Evolutionary conservation across 1,140 invertebrate genomes (phyloP).

Genomic region (Spodoptera frugiperda): DNA sequence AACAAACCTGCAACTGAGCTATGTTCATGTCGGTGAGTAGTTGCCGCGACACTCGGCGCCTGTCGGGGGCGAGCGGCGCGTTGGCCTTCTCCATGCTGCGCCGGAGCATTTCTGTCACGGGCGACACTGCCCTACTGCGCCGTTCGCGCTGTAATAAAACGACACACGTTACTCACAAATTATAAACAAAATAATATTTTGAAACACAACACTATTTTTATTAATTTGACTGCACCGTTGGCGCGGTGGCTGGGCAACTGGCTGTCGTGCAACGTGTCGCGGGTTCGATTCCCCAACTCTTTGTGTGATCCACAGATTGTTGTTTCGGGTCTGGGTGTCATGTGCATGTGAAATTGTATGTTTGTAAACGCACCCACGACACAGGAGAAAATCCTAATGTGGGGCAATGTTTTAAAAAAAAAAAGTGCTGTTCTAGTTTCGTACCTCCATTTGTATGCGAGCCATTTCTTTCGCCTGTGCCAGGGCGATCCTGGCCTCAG

Average conservation of each 20-base stretch:
- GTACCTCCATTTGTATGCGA: conserved; percentile 96
- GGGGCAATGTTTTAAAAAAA: no score
- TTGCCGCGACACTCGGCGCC: conserved; percentile 92
- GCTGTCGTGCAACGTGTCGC: no score
- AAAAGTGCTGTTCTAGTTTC: neutral
- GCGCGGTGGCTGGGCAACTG: no score
- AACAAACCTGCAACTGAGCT: conserved; percentile 93
- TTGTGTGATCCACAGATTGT: no score
- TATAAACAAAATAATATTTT: neutral
- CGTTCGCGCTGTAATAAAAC: conserved; percentile 88
- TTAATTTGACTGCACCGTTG: no score
- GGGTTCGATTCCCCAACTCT: no score
- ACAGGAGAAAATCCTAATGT: no score
- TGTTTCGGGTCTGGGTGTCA: no score
- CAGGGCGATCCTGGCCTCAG: conserved; percentile 95
- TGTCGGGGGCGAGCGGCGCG: conserved; percentile 92
- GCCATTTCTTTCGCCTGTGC: conserved; percentile 97
- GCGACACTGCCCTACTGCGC: conserved; percentile 92
- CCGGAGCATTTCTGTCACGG: conserved; percentile 94
- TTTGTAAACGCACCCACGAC: no score
- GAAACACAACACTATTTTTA: no score
- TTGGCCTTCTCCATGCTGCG: conserved; percentile 93
- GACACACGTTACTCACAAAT: neutral
- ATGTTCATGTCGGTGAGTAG: conserved; percentile 97
- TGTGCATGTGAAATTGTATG: no score